Evolutionary conservation across 35 echinoderm and acorn worm species (phyloP).

Genomic region (Antedon bifida): DNA sequence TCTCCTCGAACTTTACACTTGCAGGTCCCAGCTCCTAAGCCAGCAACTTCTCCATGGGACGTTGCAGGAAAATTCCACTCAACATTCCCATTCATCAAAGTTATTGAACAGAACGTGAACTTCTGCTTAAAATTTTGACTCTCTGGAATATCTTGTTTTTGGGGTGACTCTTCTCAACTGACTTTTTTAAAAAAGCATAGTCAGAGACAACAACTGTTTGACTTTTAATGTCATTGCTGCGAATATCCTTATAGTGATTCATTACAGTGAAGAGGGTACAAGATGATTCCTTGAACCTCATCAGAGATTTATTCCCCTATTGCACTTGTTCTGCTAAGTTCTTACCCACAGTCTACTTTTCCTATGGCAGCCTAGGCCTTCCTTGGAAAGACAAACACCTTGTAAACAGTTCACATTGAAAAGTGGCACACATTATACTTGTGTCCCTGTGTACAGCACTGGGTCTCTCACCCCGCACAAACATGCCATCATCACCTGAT

Average conservation of each 20-base stretch:
- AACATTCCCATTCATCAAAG: conserved; percentile 18
- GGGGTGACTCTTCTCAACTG: conserved; percentile 11
- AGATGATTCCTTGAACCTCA: too few relatives aligned
- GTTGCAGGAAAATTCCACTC: conserved; percentile 1
- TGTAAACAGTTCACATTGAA: too few relatives aligned
- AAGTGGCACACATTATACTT: too few relatives aligned
- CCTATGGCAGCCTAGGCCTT: too few relatives aligned
- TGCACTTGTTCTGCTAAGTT: too few relatives aligned
- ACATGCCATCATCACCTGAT: too few relatives aligned
- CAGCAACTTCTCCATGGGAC: not conserved
- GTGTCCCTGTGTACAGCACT: too few relatives aligned
- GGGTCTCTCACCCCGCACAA: too few relatives aligned
- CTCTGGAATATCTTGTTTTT: conserved; percentile 24
- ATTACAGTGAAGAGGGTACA: too few relatives aligned
- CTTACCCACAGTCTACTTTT: too few relatives aligned
- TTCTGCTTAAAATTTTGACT: conserved; percentile 30
- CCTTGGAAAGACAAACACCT: too few relatives aligned
- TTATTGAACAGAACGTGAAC: conserved; percentile 24
- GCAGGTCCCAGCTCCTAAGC: conserved; percentile 4
- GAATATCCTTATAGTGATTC: conserved; percentile 25
- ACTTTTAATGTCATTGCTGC: conserved; percentile 26
- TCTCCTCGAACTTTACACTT: conserved; percentile 16
- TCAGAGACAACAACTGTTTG: conserved; percentile 24
- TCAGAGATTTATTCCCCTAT: too few relatives aligned
- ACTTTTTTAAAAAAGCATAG: conserved; percentile 26